phyloP scores from a whole-genome alignment of 2,888 invertebrate genomes.

The Stomorhina lunata region DNA sequence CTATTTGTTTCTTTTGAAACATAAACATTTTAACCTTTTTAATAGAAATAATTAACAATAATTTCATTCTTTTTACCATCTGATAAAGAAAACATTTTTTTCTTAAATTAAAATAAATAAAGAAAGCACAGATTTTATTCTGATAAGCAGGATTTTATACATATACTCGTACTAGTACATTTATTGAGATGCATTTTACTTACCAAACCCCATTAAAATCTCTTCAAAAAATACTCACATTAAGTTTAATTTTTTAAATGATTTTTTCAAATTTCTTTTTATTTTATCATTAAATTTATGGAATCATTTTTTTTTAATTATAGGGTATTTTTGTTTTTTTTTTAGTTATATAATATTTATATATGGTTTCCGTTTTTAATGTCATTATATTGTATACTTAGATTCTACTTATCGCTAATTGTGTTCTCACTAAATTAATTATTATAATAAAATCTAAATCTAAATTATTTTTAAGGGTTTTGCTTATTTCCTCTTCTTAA shows the following conservation, averaged over 20 bases:
- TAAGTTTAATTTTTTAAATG: slow-evolving; percentile 40
- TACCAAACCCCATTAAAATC: not conserved
- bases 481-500: not conserved
- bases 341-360: slow-evolving; percentile 6
- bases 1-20: too few relatives aligned
- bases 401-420: slow-evolving; percentile 52
- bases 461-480: slow-evolving; percentile 26
- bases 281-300: slow-evolving; percentile 38
- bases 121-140: too few relatives aligned
- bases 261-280: slow-evolving; percentile 22
- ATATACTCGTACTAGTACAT: too few relatives aligned
- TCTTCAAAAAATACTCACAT: not conserved
- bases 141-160: too few relatives aligned
- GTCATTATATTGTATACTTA: slow-evolving; percentile 38
- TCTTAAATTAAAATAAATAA: too few relatives aligned
- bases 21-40: too few relatives aligned
- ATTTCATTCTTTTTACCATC: too few relatives aligned
- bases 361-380: not conserved
- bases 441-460: slow-evolving; percentile 52
- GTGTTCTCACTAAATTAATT: slow-evolving; percentile 34
- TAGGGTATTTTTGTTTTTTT: not conserved
- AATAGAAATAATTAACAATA: too few relatives aligned
- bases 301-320: slow-evolving; percentile 24
- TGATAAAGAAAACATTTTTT: too few relatives aligned
- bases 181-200: too few relatives aligned